Base-by-base conservation (phyloP, 2,797 vertebrate genomes). In the Gorsachius magnificus region DNA sequence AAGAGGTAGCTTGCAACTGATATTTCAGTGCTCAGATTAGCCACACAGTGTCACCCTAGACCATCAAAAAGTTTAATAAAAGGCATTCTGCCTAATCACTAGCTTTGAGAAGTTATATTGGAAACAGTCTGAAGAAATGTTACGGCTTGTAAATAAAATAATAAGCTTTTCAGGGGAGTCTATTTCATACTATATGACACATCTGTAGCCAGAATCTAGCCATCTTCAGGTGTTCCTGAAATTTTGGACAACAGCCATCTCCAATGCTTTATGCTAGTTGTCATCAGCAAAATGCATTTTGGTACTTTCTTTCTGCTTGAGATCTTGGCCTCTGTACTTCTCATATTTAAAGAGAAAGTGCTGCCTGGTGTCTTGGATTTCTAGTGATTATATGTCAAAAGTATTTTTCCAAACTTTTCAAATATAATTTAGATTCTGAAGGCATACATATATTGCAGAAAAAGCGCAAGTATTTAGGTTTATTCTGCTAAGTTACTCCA, bases 31-130 rank as follows among this genome's bases (percentile, higher is more conserved):
- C 96, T 90, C 41, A 13, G 66, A 89, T 96, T 94, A 96, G 89
- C 97, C 97, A 97, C 97, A 93, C 43, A 97, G 97, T 97, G 97
- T 97, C 97, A 97, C 97, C 90, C 95, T 96, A 97, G 89, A 97
- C 96, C 97, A 69, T 64, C 77, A 81, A 60, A 97, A 94, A 87
- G 60, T 6, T 64, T 74, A 53, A 41, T n/a, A 50, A 70, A 80
- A 95, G 48, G n/a, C 77, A 43, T 80, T 58, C 83, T 48, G 10
- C 17, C 11, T 9, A 65, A 75, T 36, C n/a, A 28, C 16, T 69
- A 58, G 21, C 33, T 85, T 80, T 14, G 43, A 78, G 41, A 70
- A 89, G 10, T 15, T 80, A 16, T 25, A 28, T 45, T 80, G 48
- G 78, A 65, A 85, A 36, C 4, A 33, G 11, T 48, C 53, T 63